Evolutionary conservation across 2,113 vertebrate genomes (phyloP), one percentile per base, ranked within the genome.

Genomic region (Noctilio leporinus): DNA sequence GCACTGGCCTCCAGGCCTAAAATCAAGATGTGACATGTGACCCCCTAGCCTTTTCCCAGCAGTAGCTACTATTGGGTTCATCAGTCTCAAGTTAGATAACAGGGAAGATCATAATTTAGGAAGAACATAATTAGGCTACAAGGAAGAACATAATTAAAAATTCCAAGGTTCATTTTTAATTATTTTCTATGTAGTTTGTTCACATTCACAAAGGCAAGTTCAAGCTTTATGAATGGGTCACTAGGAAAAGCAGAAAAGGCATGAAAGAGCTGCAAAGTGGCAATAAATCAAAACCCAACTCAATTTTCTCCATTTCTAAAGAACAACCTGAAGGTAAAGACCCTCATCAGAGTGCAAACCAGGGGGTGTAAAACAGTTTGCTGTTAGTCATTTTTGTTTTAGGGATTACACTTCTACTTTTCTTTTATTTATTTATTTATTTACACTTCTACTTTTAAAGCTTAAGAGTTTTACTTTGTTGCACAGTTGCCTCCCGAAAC

Each of bases 251-350:
- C 17, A 47, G 24, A 19, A 92, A 94, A 83, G 64, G 30, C 0
- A 67, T 4, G 6, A 24, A 43, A 70, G 53, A 92, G 33, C 28
- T 43, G 40, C 15, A 81, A 86, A 78, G 53, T 4, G 7, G 38
- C 55, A 94, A 53, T 53, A 47, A 75, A 77, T 73, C 33, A 94
- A 96, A 90, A 96, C 38, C n/a, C 35, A 82, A 76, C 47, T 76
- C 38, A 15, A 85, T 75, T 49, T 91, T 86, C 69, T 76, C 80
- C 75, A 85, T 22, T 84, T 86, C 55, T 47, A 53, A 89, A 89
- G 73, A 65, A 70, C 53, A 89, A 28, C 8, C 33, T n/a, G 40
- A 94, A 72, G 30, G 28, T 69, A 16, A 77, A 80, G 57, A 89
- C 49, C 28, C 70, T 81, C 38, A 22, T 64, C 24, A 70, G 16